A percentile compares a stretch with the other conserved stretches of the same genome.
Conservation (phyloP, 2,888 invertebrate species). For the Acanthosepion pharaonis region DNA sequence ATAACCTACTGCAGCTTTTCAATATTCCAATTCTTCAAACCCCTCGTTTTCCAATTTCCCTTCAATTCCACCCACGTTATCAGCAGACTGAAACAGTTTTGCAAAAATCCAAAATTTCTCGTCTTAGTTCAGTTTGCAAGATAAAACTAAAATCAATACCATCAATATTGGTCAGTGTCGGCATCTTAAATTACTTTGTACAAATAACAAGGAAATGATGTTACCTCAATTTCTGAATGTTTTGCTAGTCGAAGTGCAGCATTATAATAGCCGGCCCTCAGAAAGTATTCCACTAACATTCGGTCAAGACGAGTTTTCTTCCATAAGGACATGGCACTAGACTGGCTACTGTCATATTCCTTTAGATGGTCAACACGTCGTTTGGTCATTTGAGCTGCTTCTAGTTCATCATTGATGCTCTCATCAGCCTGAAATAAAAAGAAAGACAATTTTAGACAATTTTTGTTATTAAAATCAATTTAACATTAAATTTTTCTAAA, state of each 20-base stretch:
- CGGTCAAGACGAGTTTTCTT: conserved; percentile 90
- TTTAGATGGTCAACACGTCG: conserved; percentile 93
- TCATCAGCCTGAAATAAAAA: conserved; percentile 83
- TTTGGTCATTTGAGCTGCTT: conserved; percentile 92
- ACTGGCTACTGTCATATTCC: conserved; percentile 76
- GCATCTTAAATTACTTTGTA: not conserved
- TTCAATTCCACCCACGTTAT: not conserved
- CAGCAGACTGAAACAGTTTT: not conserved
- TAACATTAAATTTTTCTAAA: too few species aligned
- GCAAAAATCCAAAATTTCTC: not conserved
- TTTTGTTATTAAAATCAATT: too few species aligned
- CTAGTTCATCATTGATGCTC: conserved; percentile 91
- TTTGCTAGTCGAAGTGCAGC: conserved; percentile 91
- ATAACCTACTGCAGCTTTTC: not conserved
- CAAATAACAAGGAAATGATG: not conserved
- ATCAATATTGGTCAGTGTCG: not conserved
- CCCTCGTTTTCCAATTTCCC: not conserved
- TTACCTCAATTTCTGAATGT: conserved; percentile 78
- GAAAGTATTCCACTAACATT: conserved; percentile 96
- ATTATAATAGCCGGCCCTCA: conserved; percentile 95
- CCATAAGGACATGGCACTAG: conserved; percentile 81
- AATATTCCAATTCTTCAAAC: not conserved
- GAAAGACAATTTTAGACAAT: conserved; percentile 35
- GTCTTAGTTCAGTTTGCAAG: not conserved
- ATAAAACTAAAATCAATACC: not conserved